Percentiles rank a stretch among this genome's conserved stretches.
These are phyloP conservation scores for Stictonetta naevosa DNA, from an alignment of 2,113 vertebrate genomes.

Conservation along the genomic window DNA sequence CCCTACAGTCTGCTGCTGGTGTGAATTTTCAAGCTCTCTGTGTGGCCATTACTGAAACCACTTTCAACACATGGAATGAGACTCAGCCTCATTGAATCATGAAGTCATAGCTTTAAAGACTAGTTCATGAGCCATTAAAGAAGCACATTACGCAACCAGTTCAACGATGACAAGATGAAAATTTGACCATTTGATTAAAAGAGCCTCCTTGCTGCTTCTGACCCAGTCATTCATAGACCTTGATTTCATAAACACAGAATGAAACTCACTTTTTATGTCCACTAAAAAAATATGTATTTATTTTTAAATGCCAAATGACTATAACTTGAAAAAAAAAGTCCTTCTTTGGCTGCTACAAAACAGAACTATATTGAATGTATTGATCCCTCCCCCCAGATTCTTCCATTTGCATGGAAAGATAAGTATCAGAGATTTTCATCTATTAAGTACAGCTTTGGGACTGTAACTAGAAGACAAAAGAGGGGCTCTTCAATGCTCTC, in stretches of 20 bases:
- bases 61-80: not conserved
- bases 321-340: not conserved
- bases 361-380: not conserved
- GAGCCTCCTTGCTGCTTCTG: not conserved
- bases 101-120: slow-evolving; percentile 25
- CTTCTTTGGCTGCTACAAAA: slow-evolving; percentile 16
- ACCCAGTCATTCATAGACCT: not conserved
- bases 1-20: not conserved
- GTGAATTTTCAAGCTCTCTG: slow-evolving; percentile 60
- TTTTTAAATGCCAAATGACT: not conserved
- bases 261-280: not conserved
- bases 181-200: slow-evolving; percentile 45
- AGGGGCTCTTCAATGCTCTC: not conserved
- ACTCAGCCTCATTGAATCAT: slow-evolving; percentile 22
- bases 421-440: slow-evolving; percentile 1
- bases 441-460: slow-evolving; percentile 16
- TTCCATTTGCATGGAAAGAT: not conserved
- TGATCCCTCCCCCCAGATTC: not conserved
- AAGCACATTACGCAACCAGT: not conserved
- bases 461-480: slow-evolving; percentile 31
- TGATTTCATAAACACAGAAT: not conserved
- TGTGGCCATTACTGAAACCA: slow-evolving; percentile 26
- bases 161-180: slow-evolving; percentile 23
- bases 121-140: slow-evolving; percentile 22
- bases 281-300: not conserved